Percentiles rank a stretch among this genome's conserved stretches.
Evolutionary conservation across 1,140 invertebrate species (phyloP).

Genomic region (Paralvinella palmiformis): DNA sequence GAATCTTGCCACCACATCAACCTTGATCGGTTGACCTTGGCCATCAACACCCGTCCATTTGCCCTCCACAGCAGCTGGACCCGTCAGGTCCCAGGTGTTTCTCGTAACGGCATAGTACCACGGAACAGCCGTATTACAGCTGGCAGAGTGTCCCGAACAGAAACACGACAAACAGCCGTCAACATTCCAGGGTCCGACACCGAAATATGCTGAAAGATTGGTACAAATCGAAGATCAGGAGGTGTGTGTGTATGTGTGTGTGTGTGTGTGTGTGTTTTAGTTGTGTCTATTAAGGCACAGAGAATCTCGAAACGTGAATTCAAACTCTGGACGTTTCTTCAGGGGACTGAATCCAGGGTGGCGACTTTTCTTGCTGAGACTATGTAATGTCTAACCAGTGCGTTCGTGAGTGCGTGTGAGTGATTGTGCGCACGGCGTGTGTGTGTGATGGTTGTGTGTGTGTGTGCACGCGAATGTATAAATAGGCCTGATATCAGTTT

Average conservation of each 20-base stretch:
- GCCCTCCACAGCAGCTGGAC: constrained; percentile 21
- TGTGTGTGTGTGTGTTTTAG: too few relatives aligned
- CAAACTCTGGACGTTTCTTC: too few relatives aligned
- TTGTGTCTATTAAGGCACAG: too few relatives aligned
- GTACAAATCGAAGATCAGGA: too few relatives aligned
- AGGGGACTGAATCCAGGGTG: too few relatives aligned
- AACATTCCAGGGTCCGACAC: constrained; percentile 75
- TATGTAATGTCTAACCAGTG: background rate
- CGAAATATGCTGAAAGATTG: constrained; percentile 68
- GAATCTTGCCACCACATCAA: background rate
- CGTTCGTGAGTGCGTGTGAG: background rate
- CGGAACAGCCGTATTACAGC: constrained; percentile 74
- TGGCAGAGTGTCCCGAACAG: constrained; percentile 89
- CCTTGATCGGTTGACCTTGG: background rate
- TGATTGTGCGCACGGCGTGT: background rate
- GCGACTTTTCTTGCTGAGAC: too few relatives aligned
- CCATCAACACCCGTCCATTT: background rate
- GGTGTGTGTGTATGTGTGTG: too few relatives aligned
- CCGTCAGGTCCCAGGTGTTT: constrained; percentile 26
- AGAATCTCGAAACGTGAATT: too few relatives aligned
- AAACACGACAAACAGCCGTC: constrained; percentile 96
- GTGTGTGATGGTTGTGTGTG: too few relatives aligned
- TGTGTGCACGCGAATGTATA: background rate
- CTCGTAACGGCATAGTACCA: constrained; percentile 60
- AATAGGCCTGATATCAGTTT: background rate